Base-by-base conservation (phyloP, 2,113 vertebrate species). In the Dromiciops gliroides region DNA sequence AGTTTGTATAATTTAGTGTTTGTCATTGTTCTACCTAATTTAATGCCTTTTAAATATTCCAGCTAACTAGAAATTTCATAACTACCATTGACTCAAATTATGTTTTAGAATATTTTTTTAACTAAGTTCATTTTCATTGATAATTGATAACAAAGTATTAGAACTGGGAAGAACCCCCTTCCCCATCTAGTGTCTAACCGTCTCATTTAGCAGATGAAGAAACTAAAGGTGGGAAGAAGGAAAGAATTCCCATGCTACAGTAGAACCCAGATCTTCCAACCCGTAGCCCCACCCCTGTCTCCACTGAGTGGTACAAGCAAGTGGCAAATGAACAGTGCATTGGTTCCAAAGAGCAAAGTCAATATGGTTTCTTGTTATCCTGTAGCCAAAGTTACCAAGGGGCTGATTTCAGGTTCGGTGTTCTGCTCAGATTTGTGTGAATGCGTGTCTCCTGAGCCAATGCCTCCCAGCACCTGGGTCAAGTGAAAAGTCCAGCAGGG, bases 381-480 rank as follows among this genome's bases (percentile, higher is more conserved):
- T 83, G 67, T 44, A 83, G 67, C 37, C 67, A 83, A 44, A 83
- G 67, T 19, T 23, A 23, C 37, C 37, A 19, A n/a, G 60, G 14
- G 31, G 37, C 14, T 19, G 60, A 75, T 19, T 8, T 83, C n/a
- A 19, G 2, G 67, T 44, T 83, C 23, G 2, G 0, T 44, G 37
- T 6, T 44, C 19, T 8, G 6, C n/a, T 83, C 19, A 0, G 6
- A 83, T 16, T 6, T 44, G 19, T 67, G 12, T 37, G 19, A 83
- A 19, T 83, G 16, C n/a, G 0, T 23, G n/a, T 23, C n/a, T 83
- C n/a, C 19, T 0, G 67, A 44, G 67, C 16, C 67, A 44, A 44
- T 19, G n/a, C 2, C 95, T 92, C 91, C 19, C 6, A 24, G 48
- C 48, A 89, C 0, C 48, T 94, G 93, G 95, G 95, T 90, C 31